These are phyloP conservation scores for Rhinichthys klamathensis DNA, from an alignment of 2,113 vertebrate genomes.

Conservation along the genomic window DNA sequence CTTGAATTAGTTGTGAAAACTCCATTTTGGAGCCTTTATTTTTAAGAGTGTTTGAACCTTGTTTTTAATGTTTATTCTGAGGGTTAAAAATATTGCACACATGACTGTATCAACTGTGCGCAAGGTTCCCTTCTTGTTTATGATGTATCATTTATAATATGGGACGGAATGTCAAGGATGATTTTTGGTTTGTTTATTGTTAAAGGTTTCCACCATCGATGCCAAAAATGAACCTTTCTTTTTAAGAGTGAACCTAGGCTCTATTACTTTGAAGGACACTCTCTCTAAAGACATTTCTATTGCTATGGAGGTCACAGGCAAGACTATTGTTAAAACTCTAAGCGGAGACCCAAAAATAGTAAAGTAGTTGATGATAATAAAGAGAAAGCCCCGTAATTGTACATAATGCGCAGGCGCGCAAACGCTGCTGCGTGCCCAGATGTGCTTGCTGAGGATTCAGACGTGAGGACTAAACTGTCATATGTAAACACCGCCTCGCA, in stretches of 20 bases:
- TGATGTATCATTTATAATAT: not conserved
- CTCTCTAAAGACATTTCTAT: no score
- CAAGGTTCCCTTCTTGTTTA: not conserved
- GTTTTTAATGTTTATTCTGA: no score
- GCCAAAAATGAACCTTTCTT: no score
- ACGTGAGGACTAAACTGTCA: constrained; percentile 44
- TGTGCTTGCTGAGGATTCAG: constrained; percentile 30
- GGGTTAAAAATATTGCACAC: no score
- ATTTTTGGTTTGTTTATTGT: constrained; percentile 70
- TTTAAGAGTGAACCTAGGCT: no score
- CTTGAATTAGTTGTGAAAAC: no score
- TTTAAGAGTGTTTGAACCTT: no score
- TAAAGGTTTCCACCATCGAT: no score
- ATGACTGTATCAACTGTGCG: no score
- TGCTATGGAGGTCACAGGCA: not conserved
- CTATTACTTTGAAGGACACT: no score
- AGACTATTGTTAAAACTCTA: not conserved
- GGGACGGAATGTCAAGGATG: constrained; percentile 28
- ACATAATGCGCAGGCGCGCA: not conserved
- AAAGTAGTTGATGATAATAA: no score
- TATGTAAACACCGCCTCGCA: constrained; percentile 55
- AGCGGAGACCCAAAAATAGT: not conserved
- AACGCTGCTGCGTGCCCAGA: constrained; percentile 32
- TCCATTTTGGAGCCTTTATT: no score
- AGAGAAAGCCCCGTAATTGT: not conserved